A percentile compares a stretch with the other conserved stretches of the same genome.
phyloP scores from a whole-genome alignment of 2,113 vertebrate species.

The Thalassarche chlororhynchos region DNA sequence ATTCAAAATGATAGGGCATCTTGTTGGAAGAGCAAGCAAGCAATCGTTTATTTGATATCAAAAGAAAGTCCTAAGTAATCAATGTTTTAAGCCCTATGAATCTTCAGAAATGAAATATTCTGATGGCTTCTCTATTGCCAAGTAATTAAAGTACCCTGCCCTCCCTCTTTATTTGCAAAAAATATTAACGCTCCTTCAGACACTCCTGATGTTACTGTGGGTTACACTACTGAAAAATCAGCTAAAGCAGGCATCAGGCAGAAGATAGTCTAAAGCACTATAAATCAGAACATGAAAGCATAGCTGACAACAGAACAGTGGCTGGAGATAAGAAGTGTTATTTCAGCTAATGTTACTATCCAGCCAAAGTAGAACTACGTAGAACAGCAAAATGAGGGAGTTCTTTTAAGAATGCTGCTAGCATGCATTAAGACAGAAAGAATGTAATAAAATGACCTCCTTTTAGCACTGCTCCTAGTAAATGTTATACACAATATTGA shows the following conservation, averaged over 20 bases:
- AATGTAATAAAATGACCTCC: neutral
- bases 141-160: neutral
- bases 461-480: neutral
- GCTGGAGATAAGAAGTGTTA: neutral
- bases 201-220: neutral
- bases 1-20: neutral
- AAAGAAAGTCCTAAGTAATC: neutral
- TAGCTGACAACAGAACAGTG: neutral
- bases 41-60: neutral
- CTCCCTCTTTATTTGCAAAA: neutral
- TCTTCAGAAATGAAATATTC: neutral
- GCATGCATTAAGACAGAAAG: neutral
- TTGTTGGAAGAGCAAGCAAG: neutral
- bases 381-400: neutral
- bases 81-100: neutral
- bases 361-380: neutral
- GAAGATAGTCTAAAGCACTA: neutral
- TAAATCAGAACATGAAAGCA: neutral
- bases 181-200: neutral
- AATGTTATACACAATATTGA: neutral
- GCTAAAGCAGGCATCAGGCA: neutral
- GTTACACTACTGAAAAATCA: neutral
- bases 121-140: neutral
- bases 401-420: neutral
- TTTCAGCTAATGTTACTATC: neutral